A percentile compares a stretch with the other conserved stretches of the same genome.
phyloP scores from a whole-genome alignment of 2,888 invertebrate species.

The Trichacis sp. region DNA sequence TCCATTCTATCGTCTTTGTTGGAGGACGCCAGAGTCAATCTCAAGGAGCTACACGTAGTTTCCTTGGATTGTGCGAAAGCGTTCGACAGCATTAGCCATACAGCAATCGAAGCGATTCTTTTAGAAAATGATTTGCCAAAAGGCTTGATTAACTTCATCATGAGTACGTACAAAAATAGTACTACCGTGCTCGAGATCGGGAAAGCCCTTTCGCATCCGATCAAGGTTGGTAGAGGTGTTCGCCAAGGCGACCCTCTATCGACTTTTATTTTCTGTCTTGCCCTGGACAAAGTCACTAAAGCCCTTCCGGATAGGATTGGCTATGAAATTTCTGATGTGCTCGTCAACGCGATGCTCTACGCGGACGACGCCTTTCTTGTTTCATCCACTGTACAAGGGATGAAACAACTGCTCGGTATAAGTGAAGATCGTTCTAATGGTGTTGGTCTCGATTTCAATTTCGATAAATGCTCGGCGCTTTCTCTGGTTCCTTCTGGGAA shows the following conservation, averaged over 20 bases:
- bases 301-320: slow-evolving; percentile 36
- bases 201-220: neutral
- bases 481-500: no score
- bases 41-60: slow-evolving; percentile 19
- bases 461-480: slow-evolving; percentile 50
- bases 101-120: neutral
- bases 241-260: slow-evolving; percentile 43
- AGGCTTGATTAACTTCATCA: slow-evolving; percentile 4
- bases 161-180: slow-evolving; percentile 44
- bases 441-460: slow-evolving; percentile 17
- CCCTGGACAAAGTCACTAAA: slow-evolving; percentile 24
- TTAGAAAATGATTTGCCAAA: neutral
- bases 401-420: neutral
- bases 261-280: slow-evolving; percentile 32
- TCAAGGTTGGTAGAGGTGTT: slow-evolving; percentile 56
- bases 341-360: slow-evolving; percentile 17
- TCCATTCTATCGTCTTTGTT: neutral
- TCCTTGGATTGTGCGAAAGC: slow-evolving; percentile 43
- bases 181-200: slow-evolving; percentile 59
- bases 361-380: slow-evolving; percentile 36
- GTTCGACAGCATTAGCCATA: slow-evolving; percentile 41
- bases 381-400: slow-evolving; percentile 8
- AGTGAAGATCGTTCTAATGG: neutral
- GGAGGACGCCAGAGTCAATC: neutral
- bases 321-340: neutral